A percentile compares a stretch with the other conserved stretches of the same genome.
Evolutionary conservation across 2,888 invertebrate genomes (phyloP).

Genomic region (Hypolimnas misippus): DNA sequence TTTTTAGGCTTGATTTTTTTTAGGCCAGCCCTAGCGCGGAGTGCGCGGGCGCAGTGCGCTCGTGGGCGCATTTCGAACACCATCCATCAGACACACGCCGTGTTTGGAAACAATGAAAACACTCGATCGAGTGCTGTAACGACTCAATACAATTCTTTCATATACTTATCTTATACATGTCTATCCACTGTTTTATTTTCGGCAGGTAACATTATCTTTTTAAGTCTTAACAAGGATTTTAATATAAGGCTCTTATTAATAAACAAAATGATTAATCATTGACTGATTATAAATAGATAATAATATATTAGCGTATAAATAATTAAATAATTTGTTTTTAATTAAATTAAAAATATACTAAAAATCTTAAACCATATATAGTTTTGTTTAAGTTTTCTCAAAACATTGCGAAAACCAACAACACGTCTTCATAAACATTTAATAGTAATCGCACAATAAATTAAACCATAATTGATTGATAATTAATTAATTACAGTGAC

Average conservation of each 20-base stretch:
- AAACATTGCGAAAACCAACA: too few relatives aligned
- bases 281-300: too few relatives aligned
- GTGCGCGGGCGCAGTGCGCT: slow-evolving; percentile 29
- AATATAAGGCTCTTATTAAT: too few relatives aligned
- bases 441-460: background rate
- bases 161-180: background rate
- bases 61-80: slow-evolving; percentile 30
- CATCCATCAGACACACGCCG: slow-evolving; percentile 28
- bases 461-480: background rate
- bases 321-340: too few relatives aligned
- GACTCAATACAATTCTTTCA: slow-evolving; percentile 23
- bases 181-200: background rate
- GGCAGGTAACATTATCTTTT: too few relatives aligned
- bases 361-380: too few relatives aligned
- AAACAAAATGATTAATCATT: too few relatives aligned
- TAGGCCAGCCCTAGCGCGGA: slow-evolving; percentile 23
- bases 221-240: too few relatives aligned
- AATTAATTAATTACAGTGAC: slow-evolving; percentile 1
- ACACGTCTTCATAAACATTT: background rate
- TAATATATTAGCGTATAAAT: too few relatives aligned
- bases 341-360: too few relatives aligned
- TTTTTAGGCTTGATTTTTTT: background rate
- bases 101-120: slow-evolving; percentile 31
- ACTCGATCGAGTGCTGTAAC: slow-evolving; percentile 29
- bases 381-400: too few relatives aligned